Conservation (phyloP, 64 coral and sea anemone species). For the Actinia tenebrosa region DNA sequence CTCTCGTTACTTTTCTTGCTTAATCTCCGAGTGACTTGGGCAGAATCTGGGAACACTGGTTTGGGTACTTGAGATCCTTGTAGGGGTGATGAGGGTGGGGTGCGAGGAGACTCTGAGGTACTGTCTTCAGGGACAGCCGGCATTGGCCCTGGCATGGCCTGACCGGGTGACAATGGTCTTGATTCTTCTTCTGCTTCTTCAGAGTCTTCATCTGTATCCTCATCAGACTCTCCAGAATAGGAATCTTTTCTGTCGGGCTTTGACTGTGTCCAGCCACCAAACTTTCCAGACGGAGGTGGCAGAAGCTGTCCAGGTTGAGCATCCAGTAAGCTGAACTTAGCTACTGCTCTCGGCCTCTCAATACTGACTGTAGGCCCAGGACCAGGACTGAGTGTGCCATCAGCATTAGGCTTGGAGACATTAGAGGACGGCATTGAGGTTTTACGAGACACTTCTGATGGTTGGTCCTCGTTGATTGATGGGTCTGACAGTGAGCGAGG, state of each 20-base stretch:
- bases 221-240: conserved; percentile 13
- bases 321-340: conserved; percentile 75
- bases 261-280: conserved; percentile 69
- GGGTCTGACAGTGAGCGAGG: conserved; percentile 67
- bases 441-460: conserved; percentile 10
- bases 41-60: background rate
- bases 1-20: conserved; percentile 60
- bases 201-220: background rate
- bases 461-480: conserved; percentile 31
- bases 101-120: background rate
- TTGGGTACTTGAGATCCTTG: conserved; percentile 29
- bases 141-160: conserved; percentile 4
- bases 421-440: conserved; percentile 14
- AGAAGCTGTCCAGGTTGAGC: conserved; percentile 71
- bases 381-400: conserved; percentile 33
- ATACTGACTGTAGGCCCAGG: conserved; percentile 55
- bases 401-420: background rate
- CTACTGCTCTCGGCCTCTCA: conserved; percentile 57
- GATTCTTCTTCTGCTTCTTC: background rate
- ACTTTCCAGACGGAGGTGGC: conserved; percentile 80
- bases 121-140: conserved; percentile 4
- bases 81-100: conserved; percentile 32
- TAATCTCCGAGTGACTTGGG: conserved; percentile 16
- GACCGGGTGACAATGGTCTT: conserved; percentile 5
- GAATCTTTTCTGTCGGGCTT: conserved; percentile 24